Evolutionary conservation across 2,888 invertebrate genomes (phyloP), one percentile per base, ranked within the genome.

Genomic region (Sabatieria punctata): DNA sequence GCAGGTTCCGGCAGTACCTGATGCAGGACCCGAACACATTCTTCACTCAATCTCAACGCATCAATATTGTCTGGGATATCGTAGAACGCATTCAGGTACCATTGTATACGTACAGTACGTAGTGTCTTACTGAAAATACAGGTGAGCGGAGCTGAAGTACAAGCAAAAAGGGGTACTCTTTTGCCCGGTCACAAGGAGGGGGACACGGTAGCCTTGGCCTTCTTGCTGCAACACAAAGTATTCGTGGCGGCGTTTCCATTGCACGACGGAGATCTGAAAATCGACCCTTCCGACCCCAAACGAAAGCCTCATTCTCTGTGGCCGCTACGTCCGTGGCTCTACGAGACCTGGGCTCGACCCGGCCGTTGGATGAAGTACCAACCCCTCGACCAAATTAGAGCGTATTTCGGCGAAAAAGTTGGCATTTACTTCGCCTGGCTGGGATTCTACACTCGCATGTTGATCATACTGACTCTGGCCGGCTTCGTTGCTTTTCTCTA

Each of bases 401-500:
- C 55, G 44, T 33, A 45, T 52, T 67, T 62, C 55, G 67, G 67
- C 21, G 65, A 66, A 52, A 64, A 88, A 67, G 85, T 88, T 58
- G 85, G 81, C 1, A 70, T 83, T 48, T 83, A 84, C 66, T 89
- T 88, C 67, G 85, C 86, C 3, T 89, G 88, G 88, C 71, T 89
- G 44, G 88, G 88, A 15, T 89, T 82, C 68, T 89, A 89, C 68
- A 89, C 88, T 0, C 80, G 82, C 62, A 85, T 86, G 82, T 66
- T 89, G 54, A 74, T 88, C 23, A n/a, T n/a, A n/a, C 84, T 88
- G 0, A 80, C 88, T 0, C 71, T 82, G 1, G 82, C 86, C 1
- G 88, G 88, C 0, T 76, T 82, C 0, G 63, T 85, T 0, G 86
- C 85, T 64, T 86, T 88, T 63, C 68, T 82, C 50, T 86, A 85